These are phyloP conservation scores for Pteropus alecto DNA, from an alignment of 2,113 vertebrate genomes.

Conservation along the genomic window DNA sequence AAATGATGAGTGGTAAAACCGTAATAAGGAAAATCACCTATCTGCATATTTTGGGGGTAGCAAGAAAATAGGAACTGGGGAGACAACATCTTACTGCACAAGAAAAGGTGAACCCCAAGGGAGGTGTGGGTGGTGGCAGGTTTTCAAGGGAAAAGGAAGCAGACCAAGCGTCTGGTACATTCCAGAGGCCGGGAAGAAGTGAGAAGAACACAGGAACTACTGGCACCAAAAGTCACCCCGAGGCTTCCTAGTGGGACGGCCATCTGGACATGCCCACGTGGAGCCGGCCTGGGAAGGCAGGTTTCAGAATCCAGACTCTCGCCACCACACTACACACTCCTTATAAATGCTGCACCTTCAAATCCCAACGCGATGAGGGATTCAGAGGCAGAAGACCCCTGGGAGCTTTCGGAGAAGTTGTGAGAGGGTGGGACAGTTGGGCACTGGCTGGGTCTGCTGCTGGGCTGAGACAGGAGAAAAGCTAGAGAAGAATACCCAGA, in stretches of 20 bases:
- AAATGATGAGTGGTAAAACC: not conserved
- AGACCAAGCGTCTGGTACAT: not conserved
- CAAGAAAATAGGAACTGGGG: not conserved
- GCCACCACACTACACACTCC: accelerated
- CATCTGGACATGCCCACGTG: accelerated
- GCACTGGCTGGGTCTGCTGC: not conserved
- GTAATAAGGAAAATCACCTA: not conserved
- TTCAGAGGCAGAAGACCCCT: not conserved
- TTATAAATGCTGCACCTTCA: not conserved
- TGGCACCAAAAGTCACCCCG: not conserved
- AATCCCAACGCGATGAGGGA: not conserved
- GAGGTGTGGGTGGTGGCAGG: not conserved
- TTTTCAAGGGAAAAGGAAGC: not conserved
- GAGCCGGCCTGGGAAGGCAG: not conserved
- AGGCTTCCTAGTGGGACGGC: not conserved
- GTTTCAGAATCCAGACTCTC: not conserved
- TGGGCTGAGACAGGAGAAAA: not conserved
- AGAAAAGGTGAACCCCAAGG: not conserved
- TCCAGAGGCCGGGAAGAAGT: not conserved
- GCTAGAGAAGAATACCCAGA: not conserved
- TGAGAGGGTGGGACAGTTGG: not conserved
- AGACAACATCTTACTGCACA: no score
- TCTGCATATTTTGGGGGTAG: not conserved
- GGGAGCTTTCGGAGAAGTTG: not conserved
- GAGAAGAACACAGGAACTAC: not conserved